These are phyloP conservation scores for Garrulus glandarius DNA, from an alignment of 2,797 vertebrate genomes.

Conservation along the genomic window DNA sequence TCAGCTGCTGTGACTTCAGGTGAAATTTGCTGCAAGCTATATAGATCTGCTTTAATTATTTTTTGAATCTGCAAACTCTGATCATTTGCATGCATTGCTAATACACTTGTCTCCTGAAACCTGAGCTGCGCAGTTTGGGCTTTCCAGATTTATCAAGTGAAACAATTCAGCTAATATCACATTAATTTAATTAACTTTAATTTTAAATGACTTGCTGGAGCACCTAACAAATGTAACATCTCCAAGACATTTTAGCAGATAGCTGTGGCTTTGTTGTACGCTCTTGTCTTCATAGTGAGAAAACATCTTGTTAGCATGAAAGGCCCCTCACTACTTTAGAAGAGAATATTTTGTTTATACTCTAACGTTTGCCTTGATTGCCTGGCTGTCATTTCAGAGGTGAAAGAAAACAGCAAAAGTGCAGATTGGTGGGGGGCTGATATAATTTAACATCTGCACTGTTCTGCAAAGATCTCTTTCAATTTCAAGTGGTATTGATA, in stretches of 20 bases:
- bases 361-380: neutral
- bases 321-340: slow-evolving; percentile 36
- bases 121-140: neutral
- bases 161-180: slow-evolving; percentile 44
- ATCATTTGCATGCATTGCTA: slow-evolving; percentile 14
- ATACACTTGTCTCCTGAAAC: slow-evolving; percentile 17
- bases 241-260: slow-evolving; percentile 25
- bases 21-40: neutral
- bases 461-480: neutral
- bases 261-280: slow-evolving; percentile 1
- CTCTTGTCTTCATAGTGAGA: neutral
- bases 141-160: slow-evolving; percentile 40
- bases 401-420: neutral
- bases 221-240: slow-evolving; percentile 36
- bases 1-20: neutral
- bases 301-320: slow-evolving; percentile 49
- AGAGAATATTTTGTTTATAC: slow-evolving; percentile 29
- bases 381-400: neutral
- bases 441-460: neutral
- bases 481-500: neutral
- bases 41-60: slow-evolving; percentile 4
- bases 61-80: neutral
- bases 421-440: neutral
- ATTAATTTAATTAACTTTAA: slow-evolving; percentile 42
- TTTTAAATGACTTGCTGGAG: slow-evolving; percentile 21